Evolutionary conservation across 2,888 invertebrate species (phyloP).

Genomic region (Julus scandinavius): DNA sequence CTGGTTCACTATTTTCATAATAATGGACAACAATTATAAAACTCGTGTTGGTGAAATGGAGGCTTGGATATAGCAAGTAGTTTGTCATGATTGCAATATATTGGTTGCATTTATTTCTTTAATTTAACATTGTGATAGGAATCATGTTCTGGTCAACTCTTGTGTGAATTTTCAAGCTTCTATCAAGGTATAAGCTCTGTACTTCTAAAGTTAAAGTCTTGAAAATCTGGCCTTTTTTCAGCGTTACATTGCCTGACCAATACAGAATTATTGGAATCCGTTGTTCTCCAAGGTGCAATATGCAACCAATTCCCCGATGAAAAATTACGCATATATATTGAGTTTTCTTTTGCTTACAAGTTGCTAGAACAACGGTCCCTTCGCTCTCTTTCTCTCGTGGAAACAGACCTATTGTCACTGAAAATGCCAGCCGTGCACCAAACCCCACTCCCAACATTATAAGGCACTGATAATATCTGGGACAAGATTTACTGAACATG

Average conservation of each 20-base stretch:
- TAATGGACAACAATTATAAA: too few species aligned
- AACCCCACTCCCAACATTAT: conserved; percentile 13
- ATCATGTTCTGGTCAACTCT: too few species aligned
- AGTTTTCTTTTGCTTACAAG: conserved; percentile 33
- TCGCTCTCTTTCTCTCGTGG: conserved; percentile 6
- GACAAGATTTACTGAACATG: conserved; percentile 19
- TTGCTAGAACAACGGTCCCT: conserved; percentile 3
- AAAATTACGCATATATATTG: conserved; percentile 33
- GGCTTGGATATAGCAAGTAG: not conserved
- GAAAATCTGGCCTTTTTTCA: not conserved
- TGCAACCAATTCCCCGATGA: conserved; percentile 27
- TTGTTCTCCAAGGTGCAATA: conserved; percentile 21
- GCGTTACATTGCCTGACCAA: not conserved
- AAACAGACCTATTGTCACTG: conserved; percentile 21
- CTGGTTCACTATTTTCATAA: not conserved
- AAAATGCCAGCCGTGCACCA: not conserved
- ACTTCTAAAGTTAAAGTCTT: not conserved
- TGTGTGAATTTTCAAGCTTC: not conserved
- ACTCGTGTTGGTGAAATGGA: not conserved
- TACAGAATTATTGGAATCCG: conserved; percentile 19
- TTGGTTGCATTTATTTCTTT: too few species aligned
- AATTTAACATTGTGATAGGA: too few species aligned
- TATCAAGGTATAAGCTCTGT: not conserved
- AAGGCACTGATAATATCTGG: conserved; percentile 27
- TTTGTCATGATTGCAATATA: too few species aligned